Conservation (phyloP, 2,888 invertebrate genomes). For the Cloeon dipterum region DNA sequence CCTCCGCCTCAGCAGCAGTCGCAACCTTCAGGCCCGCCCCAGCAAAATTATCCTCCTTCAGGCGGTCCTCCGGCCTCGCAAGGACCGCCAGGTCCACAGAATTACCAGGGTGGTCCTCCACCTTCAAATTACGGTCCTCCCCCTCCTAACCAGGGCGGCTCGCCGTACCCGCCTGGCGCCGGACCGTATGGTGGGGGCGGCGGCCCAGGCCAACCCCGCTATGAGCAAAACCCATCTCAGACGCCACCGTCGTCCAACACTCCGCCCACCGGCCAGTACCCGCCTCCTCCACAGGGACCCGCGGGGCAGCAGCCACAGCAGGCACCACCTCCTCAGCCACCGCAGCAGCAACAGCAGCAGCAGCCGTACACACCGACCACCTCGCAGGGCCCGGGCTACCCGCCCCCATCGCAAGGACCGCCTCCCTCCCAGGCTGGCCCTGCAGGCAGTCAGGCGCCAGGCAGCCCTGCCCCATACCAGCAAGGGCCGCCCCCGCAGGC, state of each 20-base stretch:
- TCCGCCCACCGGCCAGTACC: not conserved
- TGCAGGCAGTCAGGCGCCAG: constrained; percentile 28
- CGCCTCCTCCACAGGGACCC: not conserved
- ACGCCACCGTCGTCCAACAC: constrained; percentile 11
- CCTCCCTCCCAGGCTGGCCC: constrained; percentile 33
- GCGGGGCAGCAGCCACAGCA: constrained; percentile 7
- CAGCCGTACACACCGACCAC: constrained; percentile 15
- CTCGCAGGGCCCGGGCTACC: constrained; percentile 23
- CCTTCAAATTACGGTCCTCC: constrained; percentile 44
- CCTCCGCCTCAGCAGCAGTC: constrained; percentile 5
- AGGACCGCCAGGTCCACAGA: constrained; percentile 27
- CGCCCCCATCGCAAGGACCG: constrained; percentile 34
- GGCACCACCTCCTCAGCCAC: constrained; percentile 7
- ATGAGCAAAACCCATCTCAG: constrained; percentile 16
- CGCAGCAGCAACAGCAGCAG: constrained; percentile 6
- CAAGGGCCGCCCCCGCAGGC: constrained; percentile 17
- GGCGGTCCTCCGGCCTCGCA: constrained; percentile 2
- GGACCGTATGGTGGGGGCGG: no score
- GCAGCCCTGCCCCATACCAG: constrained; percentile 3
- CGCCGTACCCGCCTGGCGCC: not conserved
- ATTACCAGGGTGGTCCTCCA: constrained; percentile 23
- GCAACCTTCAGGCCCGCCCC: constrained; percentile 5
- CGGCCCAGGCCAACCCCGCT: constrained; percentile 7
- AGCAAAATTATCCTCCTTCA: constrained; percentile 5
- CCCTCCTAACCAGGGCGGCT: constrained; percentile 18